Percentiles rank a stretch among this genome's conserved stretches.
phyloP scores from a whole-genome alignment of 2,888 invertebrate genomes.

The Oligia latruncula region DNA sequence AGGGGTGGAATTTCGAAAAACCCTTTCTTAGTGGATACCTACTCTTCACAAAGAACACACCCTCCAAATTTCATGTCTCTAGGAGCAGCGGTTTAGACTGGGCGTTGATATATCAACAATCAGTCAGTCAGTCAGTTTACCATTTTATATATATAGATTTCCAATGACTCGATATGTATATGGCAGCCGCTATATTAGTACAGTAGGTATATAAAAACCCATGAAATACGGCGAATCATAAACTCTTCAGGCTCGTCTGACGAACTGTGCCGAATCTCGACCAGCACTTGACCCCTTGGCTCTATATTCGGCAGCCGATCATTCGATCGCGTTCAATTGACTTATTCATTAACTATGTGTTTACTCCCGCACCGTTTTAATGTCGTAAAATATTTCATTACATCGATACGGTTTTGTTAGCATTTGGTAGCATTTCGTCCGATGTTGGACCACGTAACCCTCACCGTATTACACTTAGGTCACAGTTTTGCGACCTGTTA shows the following conservation, averaged over 20 bases:
- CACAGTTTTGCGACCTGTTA: slow-evolving; percentile 20
- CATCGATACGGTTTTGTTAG: slow-evolving; percentile 11
- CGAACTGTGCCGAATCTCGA: not conserved
- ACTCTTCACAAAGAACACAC: too few relatives aligned
- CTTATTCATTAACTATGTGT: slow-evolving; percentile 38
- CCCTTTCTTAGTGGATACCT: too few relatives aligned
- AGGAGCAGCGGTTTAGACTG: too few relatives aligned
- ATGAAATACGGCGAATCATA: slow-evolving; percentile 5
- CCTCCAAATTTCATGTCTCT: too few relatives aligned
- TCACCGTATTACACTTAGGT: slow-evolving; percentile 44
- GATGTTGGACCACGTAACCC: slow-evolving; percentile 11
- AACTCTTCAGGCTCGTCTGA: not conserved
- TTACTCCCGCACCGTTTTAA: slow-evolving; percentile 33
- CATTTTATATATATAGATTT: too few relatives aligned
- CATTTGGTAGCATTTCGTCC: not conserved
- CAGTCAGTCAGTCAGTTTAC: too few relatives aligned
- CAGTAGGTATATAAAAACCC: not conserved
- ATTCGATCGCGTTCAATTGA: slow-evolving; percentile 37
- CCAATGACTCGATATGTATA: not conserved
- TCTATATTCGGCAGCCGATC: slow-evolving; percentile 32
- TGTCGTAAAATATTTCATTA: slow-evolving; percentile 28
- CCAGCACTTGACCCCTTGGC: slow-evolving; percentile 25
- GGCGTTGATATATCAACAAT: too few relatives aligned
- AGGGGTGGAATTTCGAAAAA: too few relatives aligned
- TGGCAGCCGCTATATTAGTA: not conserved